A percentile compares a stretch with the other conserved stretches of the same genome.
Conservation (phyloP, 2,797 vertebrate species). For the Sardinella longiceps region DNA sequence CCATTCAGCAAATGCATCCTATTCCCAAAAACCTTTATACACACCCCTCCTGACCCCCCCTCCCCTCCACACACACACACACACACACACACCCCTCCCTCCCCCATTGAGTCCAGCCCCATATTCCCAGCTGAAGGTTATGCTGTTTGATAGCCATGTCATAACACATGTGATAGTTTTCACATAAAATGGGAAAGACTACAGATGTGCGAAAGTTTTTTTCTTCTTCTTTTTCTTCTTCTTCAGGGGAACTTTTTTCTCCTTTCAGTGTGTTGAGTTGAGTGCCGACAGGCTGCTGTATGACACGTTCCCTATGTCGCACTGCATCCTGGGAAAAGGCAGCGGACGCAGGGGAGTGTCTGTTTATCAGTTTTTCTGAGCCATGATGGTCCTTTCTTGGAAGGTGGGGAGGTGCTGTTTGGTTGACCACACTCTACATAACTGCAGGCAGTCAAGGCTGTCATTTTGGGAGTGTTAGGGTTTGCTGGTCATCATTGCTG, state of each 20-base stretch:
- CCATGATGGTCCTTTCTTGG: conserved; percentile 1
- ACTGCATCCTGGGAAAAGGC: not conserved
- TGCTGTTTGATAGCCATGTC: not conserved
- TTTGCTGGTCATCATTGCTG: not conserved
- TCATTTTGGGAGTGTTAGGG: conserved; percentile 17
- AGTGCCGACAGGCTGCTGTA: not conserved
- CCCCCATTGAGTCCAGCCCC: not conserved
- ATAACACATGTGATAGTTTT: conserved; percentile 7
- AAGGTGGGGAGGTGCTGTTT: not conserved
- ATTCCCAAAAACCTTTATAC: not conserved
- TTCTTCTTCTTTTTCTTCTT: not conserved
- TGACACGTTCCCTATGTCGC: not conserved
- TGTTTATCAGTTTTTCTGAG: not conserved
- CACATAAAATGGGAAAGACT: conserved; percentile 3
- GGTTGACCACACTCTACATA: not conserved
- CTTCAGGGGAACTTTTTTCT: not conserved
- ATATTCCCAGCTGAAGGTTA: not conserved
- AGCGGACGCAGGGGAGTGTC: not conserved
- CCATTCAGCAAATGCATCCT: not conserved
- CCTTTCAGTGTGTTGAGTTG: not conserved
- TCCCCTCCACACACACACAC: not conserved
- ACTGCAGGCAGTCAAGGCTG: conserved; percentile 16
- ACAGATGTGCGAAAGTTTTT: not conserved
- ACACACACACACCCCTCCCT: not conserved
- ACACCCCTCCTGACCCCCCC: not conserved